Percentiles rank a stretch among this genome's conserved stretches.
phyloP scores from a whole-genome alignment of 2,797 vertebrate species.

The Calcarius lapponicus region DNA sequence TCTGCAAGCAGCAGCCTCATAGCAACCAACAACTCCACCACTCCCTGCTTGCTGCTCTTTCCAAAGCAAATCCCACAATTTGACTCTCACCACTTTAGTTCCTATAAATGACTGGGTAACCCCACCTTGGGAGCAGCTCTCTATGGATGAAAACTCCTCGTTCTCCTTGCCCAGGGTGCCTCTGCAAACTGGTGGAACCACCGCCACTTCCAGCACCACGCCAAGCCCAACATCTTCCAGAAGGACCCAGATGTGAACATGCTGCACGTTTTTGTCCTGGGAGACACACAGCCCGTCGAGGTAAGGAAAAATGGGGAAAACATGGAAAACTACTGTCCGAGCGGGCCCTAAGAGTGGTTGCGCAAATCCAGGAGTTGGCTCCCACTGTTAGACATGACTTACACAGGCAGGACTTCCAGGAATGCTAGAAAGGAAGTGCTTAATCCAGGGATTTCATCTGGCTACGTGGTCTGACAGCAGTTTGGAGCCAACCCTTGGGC shows the following conservation, averaged over 20 bases:
- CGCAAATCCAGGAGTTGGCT: not conserved
- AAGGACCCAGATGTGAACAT: slow-evolving; percentile 97
- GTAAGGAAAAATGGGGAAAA: slow-evolving; percentile 54
- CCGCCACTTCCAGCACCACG: slow-evolving; percentile 94
- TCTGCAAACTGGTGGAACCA: slow-evolving; percentile 99
- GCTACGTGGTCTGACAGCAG: not conserved
- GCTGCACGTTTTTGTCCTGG: slow-evolving; percentile 88
- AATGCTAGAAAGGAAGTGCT: not conserved
- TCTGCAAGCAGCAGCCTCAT: not conserved
- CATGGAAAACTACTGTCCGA: not conserved
- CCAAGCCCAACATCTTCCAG: slow-evolving; percentile 91
- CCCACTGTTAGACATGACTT: not conserved
- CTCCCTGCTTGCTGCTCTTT: not conserved
- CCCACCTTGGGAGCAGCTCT: not conserved
- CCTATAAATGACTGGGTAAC: not conserved
- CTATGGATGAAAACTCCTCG: not conserved
- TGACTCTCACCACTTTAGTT: not conserved
- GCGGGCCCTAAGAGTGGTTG: not conserved
- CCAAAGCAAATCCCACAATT: not conserved
- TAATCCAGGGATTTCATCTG: not conserved
- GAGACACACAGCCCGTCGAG: slow-evolving; percentile 89
- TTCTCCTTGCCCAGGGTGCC: slow-evolving; percentile 81
- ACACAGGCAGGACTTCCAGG: not conserved
- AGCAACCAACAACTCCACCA: not conserved
- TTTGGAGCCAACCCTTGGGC: not conserved